Evolutionary conservation across 2,113 vertebrate genomes (phyloP).

Genomic region (Pelecanus crispus): DNA sequence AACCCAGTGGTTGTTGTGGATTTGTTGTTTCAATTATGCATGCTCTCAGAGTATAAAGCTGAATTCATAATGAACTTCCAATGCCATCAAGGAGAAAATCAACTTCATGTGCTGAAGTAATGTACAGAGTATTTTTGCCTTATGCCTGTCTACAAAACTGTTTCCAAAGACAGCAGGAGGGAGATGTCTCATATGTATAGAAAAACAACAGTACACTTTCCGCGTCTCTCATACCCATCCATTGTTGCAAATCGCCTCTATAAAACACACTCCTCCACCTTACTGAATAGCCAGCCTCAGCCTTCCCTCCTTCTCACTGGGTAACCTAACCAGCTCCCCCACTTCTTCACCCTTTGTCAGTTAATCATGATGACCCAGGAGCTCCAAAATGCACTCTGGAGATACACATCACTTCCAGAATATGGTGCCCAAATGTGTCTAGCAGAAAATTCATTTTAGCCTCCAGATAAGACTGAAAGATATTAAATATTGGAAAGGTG

Average conservation of each 20-base stretch:
- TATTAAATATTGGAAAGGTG: neutral
- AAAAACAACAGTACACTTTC: neutral
- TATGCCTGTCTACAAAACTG: neutral
- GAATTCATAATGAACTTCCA: conserved; percentile 40
- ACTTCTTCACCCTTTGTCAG: neutral
- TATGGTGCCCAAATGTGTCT: neutral
- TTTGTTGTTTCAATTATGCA: conserved; percentile 15
- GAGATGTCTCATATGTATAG: neutral
- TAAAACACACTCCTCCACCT: neutral
- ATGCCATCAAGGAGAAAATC: conserved; percentile 30
- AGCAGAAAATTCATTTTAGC: neutral
- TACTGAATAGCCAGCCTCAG: neutral
- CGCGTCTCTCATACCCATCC: neutral
- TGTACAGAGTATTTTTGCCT: neutral
- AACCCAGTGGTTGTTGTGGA: neutral
- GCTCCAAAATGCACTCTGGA: neutral
- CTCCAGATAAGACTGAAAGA: neutral
- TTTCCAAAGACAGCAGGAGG: conserved; percentile 2
- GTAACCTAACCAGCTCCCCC: neutral
- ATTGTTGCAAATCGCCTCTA: neutral
- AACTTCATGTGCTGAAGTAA: neutral
- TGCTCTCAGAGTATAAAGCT: conserved; percentile 9
- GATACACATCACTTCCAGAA: neutral
- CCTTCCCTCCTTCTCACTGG: neutral
- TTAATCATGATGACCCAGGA: neutral